Base-by-base conservation (phyloP, 2,113 vertebrate species). In the Geococcyx californianus region DNA sequence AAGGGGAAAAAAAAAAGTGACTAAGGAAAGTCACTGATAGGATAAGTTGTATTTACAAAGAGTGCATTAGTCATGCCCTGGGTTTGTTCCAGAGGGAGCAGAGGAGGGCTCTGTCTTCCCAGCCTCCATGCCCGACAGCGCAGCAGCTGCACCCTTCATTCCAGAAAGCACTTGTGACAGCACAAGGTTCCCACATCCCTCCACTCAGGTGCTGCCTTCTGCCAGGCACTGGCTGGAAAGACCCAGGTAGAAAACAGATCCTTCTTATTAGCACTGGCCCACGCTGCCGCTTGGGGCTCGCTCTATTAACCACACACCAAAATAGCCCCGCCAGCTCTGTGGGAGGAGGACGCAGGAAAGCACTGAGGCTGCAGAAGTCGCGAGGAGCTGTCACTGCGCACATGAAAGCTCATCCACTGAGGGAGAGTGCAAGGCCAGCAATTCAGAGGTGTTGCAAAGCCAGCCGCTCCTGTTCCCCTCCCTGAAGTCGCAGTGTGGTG, bases 1-100 rank as follows among this genome's bases (percentile, higher is more conserved):
- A 58, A 42, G 5, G 19, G 42, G 18, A 33, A 44, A 42, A 23
- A 62, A n/a, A 42, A 38, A 56, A 74, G 84, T 92, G 73, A 78
- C 88, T 95, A 96, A n/a, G n/a, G n/a, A n/a, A n/a, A n/a, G 85
- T 89, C 92, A 94, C 68, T 75, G 88, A 95, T 88, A 77, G 90
- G 56, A n/a, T 77, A 95, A 93, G 64, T 72, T 84, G 54, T 90
- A 94, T 94, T 94, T 95, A 95, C 92, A 93, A 88, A 67, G 62
- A 94, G 28, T 42, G 76, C 42, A 88, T 93, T 95, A 96, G 88
- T 96, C 90, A 94, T 92, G 40, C 49, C 74, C 44, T 92, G 76
- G 6, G 84, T 89, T 87, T 56, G 54, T 90, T 86, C 85, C 86
- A 93, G 62, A 62, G 66, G 60, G 90, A 92, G 72, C 68, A 88